Base-by-base conservation (phyloP, 2,888 invertebrate species). In the Noctua fimbriata region DNA sequence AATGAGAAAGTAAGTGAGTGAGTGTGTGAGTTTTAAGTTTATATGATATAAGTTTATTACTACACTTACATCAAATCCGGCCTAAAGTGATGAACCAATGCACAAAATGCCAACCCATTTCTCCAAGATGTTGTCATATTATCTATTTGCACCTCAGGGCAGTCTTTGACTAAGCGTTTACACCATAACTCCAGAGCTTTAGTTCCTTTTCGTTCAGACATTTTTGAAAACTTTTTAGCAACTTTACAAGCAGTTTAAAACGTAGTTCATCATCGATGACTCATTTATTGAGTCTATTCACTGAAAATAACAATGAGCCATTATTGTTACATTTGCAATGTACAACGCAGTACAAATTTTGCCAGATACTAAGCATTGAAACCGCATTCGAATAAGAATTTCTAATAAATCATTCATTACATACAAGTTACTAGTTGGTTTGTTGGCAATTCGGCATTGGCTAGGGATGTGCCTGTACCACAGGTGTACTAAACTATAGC, bases 111-210 rank as follows among this genome's bases (percentile, higher is more conserved):
- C 88, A 99, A 97, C 79, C 99, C 99, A 97, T 99, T 98, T 92
- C 99, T 97, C 99, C 99, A 99, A 18, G 99, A 99, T 86, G 99
- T 98, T 87, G 99, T 99, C 99, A 99, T 99, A 96, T 99, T 99
- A 88, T 98, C 98, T 90, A 99, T 98, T 93, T 98, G 98, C 86
- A 99, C 99, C 91, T 99, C 98, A 55, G 98, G 98, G 95, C 99
- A 99, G 89, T 99, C 99, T 90, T 98, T 98, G 69, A 99, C 98
- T 95, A 99, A 98, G 87, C 98, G 97, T 91, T 98, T 98, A 95
- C 99, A 99, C 99, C 99, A 99, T 90, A 98, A 95, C 96, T 99
- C 99, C 93, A 99, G 95, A 85, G 98, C 99, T 97, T 98, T 99
- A 92, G 99, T 98, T 87, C 99, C 99, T 92, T 98, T 97, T 92